These are phyloP conservation scores for Pachycephala philippinensis DNA, from an alignment of 2,113 vertebrate genomes.

Conservation along the genomic window DNA sequence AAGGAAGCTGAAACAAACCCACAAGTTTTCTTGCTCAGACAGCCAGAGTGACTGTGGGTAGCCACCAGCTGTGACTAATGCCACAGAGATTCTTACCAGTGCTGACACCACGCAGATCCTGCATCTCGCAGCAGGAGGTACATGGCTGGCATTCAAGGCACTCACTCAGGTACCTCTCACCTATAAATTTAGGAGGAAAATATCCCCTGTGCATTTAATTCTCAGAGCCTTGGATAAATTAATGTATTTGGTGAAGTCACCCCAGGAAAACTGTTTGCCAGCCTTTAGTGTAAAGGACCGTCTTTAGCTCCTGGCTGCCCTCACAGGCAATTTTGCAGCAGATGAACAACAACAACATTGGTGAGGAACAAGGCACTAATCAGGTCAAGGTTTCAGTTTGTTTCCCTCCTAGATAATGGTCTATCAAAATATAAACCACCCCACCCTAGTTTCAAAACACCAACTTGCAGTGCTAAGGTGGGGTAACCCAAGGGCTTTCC, in stretches of 20 bases:
- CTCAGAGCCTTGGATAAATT: not conserved
- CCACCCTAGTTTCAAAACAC: slow-evolving; percentile 47
- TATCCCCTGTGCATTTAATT: not conserved
- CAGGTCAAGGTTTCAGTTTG: not conserved
- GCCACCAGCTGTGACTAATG: not conserved
- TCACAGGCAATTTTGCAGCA: not conserved
- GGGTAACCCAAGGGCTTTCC: not conserved
- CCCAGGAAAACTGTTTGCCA: not conserved
- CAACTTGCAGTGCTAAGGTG: not conserved
- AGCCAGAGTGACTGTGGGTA: not conserved
- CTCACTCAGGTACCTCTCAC: not conserved
- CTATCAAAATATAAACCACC: slow-evolving; percentile 22
- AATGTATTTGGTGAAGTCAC: not conserved
- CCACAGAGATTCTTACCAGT: not conserved
- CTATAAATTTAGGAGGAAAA: not conserved
- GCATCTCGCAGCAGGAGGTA: not conserved
- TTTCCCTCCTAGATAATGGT: slow-evolving; percentile 8
- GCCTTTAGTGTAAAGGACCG: not conserved
- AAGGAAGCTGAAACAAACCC: slow-evolving; percentile 1
- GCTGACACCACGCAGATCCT: not conserved
- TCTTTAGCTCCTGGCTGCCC: not conserved
- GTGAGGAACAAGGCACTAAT: not conserved
- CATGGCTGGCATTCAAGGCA: not conserved
- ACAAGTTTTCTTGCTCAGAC: not conserved
- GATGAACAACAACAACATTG: not conserved